Percentiles rank a stretch among this genome's conserved stretches.
phyloP scores from a whole-genome alignment of 2,113 vertebrate genomes.

The Plecturocebus donacophilus region DNA sequence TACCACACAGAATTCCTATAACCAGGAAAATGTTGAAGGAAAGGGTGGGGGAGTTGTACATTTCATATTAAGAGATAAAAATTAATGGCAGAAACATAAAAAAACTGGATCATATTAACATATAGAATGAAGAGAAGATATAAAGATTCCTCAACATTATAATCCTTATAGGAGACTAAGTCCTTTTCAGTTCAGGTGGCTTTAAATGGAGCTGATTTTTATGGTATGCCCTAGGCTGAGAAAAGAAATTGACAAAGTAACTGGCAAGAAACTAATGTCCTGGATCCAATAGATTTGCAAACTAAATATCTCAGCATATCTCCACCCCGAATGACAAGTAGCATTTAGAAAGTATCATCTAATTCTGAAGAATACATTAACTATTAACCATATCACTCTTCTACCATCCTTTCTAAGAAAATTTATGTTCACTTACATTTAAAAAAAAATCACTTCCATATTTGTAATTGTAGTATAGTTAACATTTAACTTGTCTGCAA shows the following conservation, averaged over 20 bases:
- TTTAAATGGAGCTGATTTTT: constrained; percentile 31
- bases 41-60: not conserved
- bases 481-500: not conserved
- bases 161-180: not conserved
- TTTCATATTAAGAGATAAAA: not conserved
- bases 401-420: not conserved
- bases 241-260: constrained; percentile 37
- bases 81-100: not conserved
- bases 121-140: not conserved
- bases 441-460: not conserved
- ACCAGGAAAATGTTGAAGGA: not conserved
- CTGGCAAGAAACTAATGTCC: not conserved
- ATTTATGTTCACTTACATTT: not conserved
- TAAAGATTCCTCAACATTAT: not conserved
- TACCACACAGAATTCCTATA: not conserved
- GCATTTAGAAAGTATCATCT: not conserved
- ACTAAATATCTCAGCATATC: not conserved
- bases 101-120: not conserved
- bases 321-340: not conserved
- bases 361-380: not conserved
- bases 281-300: not conserved
- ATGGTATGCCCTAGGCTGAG: not conserved
- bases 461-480: not conserved
- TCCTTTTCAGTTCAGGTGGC: not conserved
- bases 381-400: not conserved